Conservation (phyloP, 2,113 vertebrate species). For the Leucopsar rothschildi region DNA sequence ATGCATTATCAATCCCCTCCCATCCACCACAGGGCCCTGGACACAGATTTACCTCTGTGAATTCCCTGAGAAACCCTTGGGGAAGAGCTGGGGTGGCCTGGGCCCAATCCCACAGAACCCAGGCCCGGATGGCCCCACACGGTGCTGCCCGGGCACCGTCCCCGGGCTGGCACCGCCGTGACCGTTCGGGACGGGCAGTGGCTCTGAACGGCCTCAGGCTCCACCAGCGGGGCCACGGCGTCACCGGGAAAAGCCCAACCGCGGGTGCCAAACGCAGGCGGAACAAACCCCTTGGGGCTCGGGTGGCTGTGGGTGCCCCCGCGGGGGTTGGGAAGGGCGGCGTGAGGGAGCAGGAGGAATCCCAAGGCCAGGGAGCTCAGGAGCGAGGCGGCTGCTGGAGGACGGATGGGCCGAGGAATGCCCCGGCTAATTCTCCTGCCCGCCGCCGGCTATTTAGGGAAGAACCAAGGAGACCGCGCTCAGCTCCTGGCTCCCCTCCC, state of each 20-base stretch:
- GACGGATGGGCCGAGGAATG: background rate
- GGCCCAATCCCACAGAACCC: background rate
- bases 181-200: rapidly evolving
- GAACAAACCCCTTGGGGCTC: background rate
- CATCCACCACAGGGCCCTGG: background rate
- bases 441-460: slow-evolving; percentile 32
- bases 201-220: rapidly evolving
- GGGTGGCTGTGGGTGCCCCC: background rate
- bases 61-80: too few species aligned
- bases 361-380: rapidly evolving
- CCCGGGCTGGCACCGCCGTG: background rate
- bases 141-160: rapidly evolving
- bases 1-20: rapidly evolving
- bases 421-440: slow-evolving; percentile 4
- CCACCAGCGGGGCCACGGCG: background rate
- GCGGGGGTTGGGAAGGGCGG: rapidly evolving
- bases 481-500: background rate
- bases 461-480: background rate
- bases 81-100: background rate
- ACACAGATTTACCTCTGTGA: background rate
- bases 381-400: background rate
- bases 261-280: background rate
- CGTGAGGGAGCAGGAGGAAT: background rate
- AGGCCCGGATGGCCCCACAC: background rate
- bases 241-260: background rate